Evolutionary conservation across 2,797 vertebrate genomes (phyloP), one percentile per base, ranked within the genome.

Genomic region (Enteromius fasciolatus): DNA sequence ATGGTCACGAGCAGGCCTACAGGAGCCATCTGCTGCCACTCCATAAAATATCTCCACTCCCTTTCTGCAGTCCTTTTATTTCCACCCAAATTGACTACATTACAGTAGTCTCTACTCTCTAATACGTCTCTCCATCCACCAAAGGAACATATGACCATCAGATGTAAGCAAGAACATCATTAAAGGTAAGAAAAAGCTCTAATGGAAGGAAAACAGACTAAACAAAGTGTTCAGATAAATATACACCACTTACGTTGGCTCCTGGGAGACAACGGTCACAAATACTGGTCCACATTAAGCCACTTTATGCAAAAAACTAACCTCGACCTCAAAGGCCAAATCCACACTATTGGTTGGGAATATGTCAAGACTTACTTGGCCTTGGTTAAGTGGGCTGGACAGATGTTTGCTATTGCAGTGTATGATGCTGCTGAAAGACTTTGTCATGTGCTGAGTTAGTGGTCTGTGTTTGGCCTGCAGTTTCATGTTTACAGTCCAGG

Each of bases 221-320:
- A 89, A 89, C 88, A 89, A 41, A 83, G 41, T n/a, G 44, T 67
- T 66, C 67, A 75, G 78, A 82, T 86, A 88, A 90, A 90, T 87
- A 89, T 83, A 87, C 84, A 67, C 33, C 77, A 78, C 84, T 84
- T 83, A 72, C 76, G 80, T 61, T 78, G 85, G 70, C 81, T 88
- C 85, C 87, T 85, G 78, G 73, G 54, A 78, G 44, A 81, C 76
- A 81, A 63, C 79, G 44, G 76, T 44, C 41, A 50, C 81, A 83
- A 77, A 69, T 46, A 61, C 69, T 23, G 31, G 31, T 70, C 23
- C 25, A 54, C 23, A 59, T 68, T 28, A 81, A 81, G 57, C 57
- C 14, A 3, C 48, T 66, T 31, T 52, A 57, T 31, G 23, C 54
- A 36, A 39, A 46, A 77, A 69, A 77, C 81, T 20, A 69, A 46